Evolutionary conservation across 2,888 invertebrate species (phyloP).

Genomic region (Metallyticus violacea): DNA sequence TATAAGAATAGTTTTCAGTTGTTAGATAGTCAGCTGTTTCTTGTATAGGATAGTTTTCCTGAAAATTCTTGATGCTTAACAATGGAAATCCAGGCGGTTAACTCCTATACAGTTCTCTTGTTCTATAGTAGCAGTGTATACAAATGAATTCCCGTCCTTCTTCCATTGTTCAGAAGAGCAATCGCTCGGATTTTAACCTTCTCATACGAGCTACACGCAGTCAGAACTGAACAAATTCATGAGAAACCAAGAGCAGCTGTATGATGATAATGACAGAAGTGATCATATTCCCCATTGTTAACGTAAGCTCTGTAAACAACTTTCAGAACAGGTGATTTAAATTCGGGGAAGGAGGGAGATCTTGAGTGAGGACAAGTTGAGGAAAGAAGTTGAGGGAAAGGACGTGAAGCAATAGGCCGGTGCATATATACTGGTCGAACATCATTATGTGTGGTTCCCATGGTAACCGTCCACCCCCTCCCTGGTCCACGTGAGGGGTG

Average conservation of each 20-base stretch:
- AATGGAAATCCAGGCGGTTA: too few relatives aligned
- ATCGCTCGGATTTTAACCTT: not conserved
- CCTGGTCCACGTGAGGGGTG: constrained; percentile 7
- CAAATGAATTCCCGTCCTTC: not conserved
- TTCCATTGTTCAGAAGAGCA: not conserved
- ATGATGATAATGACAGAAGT: not conserved
- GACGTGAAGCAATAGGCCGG: not conserved
- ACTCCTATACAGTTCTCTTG: too few relatives aligned
- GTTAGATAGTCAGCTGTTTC: too few relatives aligned
- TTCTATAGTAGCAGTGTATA: too few relatives aligned
- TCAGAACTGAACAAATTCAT: too few relatives aligned
- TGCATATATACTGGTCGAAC: constrained; percentile 25
- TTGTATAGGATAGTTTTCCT: too few relatives aligned
- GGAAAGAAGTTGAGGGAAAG: not conserved
- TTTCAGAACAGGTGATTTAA: not conserved
- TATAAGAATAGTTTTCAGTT: too few relatives aligned
- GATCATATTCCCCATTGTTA: not conserved
- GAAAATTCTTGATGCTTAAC: too few relatives aligned
- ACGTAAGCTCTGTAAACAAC: not conserved
- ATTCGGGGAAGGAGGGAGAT: not conserved
- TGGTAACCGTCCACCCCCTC: constrained; percentile 21
- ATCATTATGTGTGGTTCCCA: constrained; percentile 31
- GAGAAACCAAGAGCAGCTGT: not conserved
- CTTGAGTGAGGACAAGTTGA: not conserved
- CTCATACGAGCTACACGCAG: not conserved